These are phyloP conservation scores for Tangara arthus DNA, from an alignment of 2,797 vertebrate genomes.

Conservation along the genomic window DNA sequence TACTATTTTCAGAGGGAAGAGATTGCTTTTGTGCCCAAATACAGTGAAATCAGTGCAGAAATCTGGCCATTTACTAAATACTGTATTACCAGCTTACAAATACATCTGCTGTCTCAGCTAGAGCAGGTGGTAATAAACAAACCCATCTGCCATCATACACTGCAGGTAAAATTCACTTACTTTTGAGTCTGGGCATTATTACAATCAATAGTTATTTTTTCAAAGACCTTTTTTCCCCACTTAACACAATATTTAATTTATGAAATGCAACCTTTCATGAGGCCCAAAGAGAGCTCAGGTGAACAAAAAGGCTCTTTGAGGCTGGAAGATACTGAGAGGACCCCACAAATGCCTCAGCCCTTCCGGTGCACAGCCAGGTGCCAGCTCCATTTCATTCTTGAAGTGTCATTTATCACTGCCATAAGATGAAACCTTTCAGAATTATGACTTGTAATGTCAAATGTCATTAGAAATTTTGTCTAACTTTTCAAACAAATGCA, in stretches of 20 bases:
- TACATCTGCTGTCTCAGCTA: slow-evolving; percentile 6
- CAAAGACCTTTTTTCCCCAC: background rate
- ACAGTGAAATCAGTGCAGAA: background rate
- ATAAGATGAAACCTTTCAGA: background rate
- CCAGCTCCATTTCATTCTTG: background rate
- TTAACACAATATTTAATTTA: background rate
- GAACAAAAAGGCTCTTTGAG: background rate
- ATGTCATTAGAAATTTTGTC: background rate
- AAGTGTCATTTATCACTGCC: background rate
- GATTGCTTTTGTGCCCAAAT: background rate
- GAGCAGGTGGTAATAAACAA: slow-evolving; percentile 41
- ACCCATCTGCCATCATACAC: slow-evolving; percentile 2
- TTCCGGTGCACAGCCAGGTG: background rate
- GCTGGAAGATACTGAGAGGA: background rate
- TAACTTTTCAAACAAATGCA: background rate
- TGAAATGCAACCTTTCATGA: background rate
- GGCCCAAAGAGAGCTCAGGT: background rate
- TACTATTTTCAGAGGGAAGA: slow-evolving; percentile 4
- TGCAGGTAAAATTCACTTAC: slow-evolving; percentile 1
- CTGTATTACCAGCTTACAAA: slow-evolving; percentile 12
- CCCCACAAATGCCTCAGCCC: no score
- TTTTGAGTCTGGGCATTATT: background rate
- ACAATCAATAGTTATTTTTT: background rate
- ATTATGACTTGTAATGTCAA: background rate
- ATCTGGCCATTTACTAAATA: slow-evolving; percentile 10